Base-by-base conservation (phyloP, 2,888 invertebrate genomes). In the Acronicta alni region DNA sequence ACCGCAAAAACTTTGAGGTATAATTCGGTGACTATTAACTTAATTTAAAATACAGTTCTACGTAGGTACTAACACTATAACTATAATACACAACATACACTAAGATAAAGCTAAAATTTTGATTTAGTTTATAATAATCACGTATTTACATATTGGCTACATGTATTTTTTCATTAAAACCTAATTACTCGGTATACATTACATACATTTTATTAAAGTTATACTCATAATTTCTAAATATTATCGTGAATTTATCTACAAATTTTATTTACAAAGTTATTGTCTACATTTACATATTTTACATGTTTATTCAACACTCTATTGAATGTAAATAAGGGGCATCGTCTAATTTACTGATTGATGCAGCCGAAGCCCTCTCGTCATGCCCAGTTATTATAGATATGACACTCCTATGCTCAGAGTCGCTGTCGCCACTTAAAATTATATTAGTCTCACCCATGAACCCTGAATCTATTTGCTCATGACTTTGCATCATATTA, bases 401-500 rank as follows among this genome's bases (percentile, higher is more conserved):
- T 80, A 94, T 94, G 23, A 94, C 92, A 85, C 94, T 94, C 57
- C 90, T 87, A 62, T 94, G 94, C 65, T 94, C 94, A 0, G 94
- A 94, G 56, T 94, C 94, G 74, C 94, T 94, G 56, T 94, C 94
- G 26, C 94, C 93, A 75, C 94, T 94, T 63, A 93, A 76, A 59
- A 93, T 89, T 55, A 94, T 93, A 77, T 93, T 93, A 2, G 93
- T 93, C 66, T 94, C 94, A 17, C 93, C 92, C 75, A 87, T 86
- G 71, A 93, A 93, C 0, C 94, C 93, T 3, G 94, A 94, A 69
- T 94, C 94, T 56, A 92, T 93, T 75, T 93, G 93, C 44, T 92
- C 92, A 62, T 88, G 87, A 53, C 67, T 79, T 15, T 83, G 81
- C 46, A 75, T 64, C 46, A 84, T 66, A 57, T 88, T 88, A 37